A percentile compares a stretch with the other conserved stretches of the same genome.
phyloP scores from a whole-genome alignment of 2,113 vertebrate species.

The Leuciscus idus region DNA sequence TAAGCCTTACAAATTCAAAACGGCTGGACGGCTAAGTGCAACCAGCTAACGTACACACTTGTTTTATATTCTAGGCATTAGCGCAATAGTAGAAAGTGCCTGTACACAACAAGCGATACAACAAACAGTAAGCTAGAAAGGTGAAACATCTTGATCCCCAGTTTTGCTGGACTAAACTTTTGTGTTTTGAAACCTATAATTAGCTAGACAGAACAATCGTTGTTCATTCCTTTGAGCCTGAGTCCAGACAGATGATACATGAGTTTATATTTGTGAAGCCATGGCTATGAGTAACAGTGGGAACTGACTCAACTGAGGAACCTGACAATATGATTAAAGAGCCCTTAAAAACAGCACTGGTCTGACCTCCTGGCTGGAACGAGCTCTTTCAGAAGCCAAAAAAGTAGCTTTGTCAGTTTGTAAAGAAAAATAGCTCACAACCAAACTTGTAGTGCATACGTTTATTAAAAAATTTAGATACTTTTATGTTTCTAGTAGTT shows the following conservation, averaged over 20 bases:
- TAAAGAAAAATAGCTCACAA: not conserved
- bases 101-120: not conserved
- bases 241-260: slow-evolving; percentile 21
- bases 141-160: slow-evolving; percentile 13
- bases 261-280: slow-evolving; percentile 37
- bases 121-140: not conserved
- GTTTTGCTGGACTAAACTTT: slow-evolving; percentile 3
- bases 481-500: not conserved
- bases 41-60: not conserved
- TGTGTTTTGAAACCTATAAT: slow-evolving; percentile 23
- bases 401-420: slow-evolving; percentile 19
- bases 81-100: not conserved
- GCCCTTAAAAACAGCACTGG: slow-evolving; percentile 25
- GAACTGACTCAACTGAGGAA: slow-evolving; percentile 36
- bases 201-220: not conserved
- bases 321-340: slow-evolving; percentile 38
- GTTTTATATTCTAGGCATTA: not conserved
- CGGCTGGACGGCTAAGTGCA: not conserved
- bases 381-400: not conserved
- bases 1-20: not conserved
- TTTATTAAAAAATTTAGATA: not conserved
- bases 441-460: not conserved
- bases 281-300: slow-evolving; percentile 1
- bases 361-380: slow-evolving; percentile 22
- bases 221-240: slow-evolving; percentile 14